Base-by-base conservation (phyloP, 92 coral and sea anemone genomes). In the Porites lobata region DNA sequence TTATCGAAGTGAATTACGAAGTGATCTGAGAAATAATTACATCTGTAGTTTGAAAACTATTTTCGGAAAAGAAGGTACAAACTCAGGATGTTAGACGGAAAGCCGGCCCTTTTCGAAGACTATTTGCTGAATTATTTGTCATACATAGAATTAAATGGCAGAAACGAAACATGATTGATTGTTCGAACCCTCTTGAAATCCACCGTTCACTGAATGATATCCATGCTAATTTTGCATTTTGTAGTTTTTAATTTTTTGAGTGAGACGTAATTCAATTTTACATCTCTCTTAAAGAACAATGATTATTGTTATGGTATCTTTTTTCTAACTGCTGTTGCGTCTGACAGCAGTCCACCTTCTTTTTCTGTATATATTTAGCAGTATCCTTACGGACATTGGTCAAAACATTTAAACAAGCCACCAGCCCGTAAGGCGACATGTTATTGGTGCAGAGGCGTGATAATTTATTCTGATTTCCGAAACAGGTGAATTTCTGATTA, bases 401-500 rank as follows among this genome's bases (percentile, higher is more conserved):
- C 57, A 68, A 22, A 58, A 9, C 51, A 21, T 32, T 77, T 69
- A 43, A 70, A 58, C 29, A 29, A 71, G 38, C 78, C 81, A 84
- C 74, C 87, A 61, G 80, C n/a, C 24, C 20, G 8, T 38, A 3
- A 57, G 7, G 11, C 24, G 50, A 19, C 15, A 22, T 50, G 1
- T 84, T 72, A 84, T 84, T 84, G 87, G 87, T 74, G 13, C 38
- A 52, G 21, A 38, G 58, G 61, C 59, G 69, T 69, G 51, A 24
- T 81, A 52, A 80, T 82, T 80, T 89, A 88, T 87, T 85, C 90
- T 84, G 77, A 53, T 76, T 77, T 70, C 69, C 29, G 65, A 90
- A 90, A 91, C 94, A 91, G 94, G 94, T 91, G 94, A 83, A 85
- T 75, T 90, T 69, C 58, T n/a, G 69, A 78, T 65, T 61, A 69